Evolutionary conservation across 2,888 invertebrate species (phyloP), one percentile per base, ranked within the genome.

Genomic region (Carpatolechia fugitivella): DNA sequence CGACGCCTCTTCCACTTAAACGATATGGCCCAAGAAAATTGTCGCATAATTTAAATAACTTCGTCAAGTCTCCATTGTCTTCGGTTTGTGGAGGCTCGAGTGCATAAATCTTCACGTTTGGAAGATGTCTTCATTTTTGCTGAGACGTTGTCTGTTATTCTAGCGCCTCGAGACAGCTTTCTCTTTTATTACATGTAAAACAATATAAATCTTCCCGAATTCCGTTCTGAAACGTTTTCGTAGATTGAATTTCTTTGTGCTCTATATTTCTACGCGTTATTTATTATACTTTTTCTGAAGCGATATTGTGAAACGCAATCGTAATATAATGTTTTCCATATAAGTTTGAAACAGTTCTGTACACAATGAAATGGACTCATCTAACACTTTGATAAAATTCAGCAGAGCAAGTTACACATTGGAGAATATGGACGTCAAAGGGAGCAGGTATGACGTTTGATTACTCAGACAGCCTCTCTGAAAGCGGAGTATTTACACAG

Each of bases 1-100:
- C 78, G 71, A 76, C 82, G 81, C 78, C 77, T 80, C 72, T 74
- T 63, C 81, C 82, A 82, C 83, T 85, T 81, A 81, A 76, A 78
- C 80, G 76, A 75, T 83, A 78, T 80, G 71, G 76, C 71, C 73
- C 71, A 80, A 80, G 85, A 85, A 85, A 85, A 85, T 85, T 85
- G 82, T 85, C 85, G 82, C 80, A 74, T 84, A 81, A 86, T 85
- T 88, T 87, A 81, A 86, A 86, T 85, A 87, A 86, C 82, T 84
- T 82, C 72, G 76, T 74, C 71, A 68, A 74, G 78, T 73, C 74
- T 72, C 72, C 70, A 80, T 80, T 85, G 83, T 84, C 74, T 80
- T 78, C 66, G 68, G 76, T 72, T 75, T 69, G 66, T 72, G 68
- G 74, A 66, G 65, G 69, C 70, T 76, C 63, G 65, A 81, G 79